Conservation (phyloP, 2,113 vertebrate genomes). For the Apistogramma diplotaenia region DNA sequence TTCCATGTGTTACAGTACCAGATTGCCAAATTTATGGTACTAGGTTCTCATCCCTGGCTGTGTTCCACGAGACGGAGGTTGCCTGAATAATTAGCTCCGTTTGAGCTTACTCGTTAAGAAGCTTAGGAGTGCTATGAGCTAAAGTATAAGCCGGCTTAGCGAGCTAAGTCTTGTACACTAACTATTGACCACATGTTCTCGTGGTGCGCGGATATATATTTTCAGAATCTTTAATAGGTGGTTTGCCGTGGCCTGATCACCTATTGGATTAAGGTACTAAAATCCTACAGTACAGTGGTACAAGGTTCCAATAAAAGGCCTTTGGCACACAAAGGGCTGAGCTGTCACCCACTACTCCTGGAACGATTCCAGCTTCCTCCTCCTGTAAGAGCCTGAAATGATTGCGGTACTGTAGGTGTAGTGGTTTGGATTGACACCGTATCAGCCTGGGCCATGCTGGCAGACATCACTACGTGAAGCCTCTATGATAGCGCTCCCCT, state of each 20-base stretch:
- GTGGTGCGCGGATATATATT: slow-evolving; percentile 27
- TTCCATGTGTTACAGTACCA: slow-evolving; percentile 20
- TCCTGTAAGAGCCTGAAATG: slow-evolving; percentile 34
- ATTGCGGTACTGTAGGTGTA: slow-evolving; percentile 12
- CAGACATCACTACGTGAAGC: slow-evolving; percentile 12
- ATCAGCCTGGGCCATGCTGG: slow-evolving; percentile 1
- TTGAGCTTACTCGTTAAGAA: slow-evolving; percentile 71
- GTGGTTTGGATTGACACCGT: not conserved
- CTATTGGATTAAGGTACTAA: slow-evolving; percentile 2
- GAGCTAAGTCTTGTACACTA: slow-evolving; percentile 65
- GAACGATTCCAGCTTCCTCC: not conserved
- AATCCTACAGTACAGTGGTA: slow-evolving; percentile 1
- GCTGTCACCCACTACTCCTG: not conserved
- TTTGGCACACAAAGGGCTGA: not conserved
- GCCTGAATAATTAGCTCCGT: slow-evolving; percentile 75
- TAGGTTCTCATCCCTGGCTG: slow-evolving; percentile 29
- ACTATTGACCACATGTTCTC: slow-evolving; percentile 64
- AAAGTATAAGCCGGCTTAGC: slow-evolving; percentile 70
- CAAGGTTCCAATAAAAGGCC: not conserved
- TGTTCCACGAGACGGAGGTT: slow-evolving; percentile 48
- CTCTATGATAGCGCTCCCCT: slow-evolving; percentile 16
- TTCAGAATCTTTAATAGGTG: slow-evolving; percentile 21
- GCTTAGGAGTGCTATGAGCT: slow-evolving; percentile 73
- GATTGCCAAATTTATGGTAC: slow-evolving; percentile 22
- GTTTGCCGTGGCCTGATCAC: not conserved